Conservation (phyloP, 2,888 invertebrate species). For the Ochropleura leucogaster region DNA sequence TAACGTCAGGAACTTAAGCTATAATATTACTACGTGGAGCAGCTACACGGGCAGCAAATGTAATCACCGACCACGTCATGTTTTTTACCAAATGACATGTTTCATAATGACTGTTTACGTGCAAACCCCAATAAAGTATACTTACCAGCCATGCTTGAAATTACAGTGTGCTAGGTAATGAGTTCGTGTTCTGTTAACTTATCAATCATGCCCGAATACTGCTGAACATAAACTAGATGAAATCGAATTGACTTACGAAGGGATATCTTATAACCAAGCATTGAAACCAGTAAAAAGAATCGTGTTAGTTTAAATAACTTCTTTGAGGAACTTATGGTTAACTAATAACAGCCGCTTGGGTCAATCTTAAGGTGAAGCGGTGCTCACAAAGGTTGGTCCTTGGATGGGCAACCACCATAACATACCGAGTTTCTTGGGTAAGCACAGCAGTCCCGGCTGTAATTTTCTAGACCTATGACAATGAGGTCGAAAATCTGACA, state of each 20-base stretch:
- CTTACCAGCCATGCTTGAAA: conserved; percentile 53
- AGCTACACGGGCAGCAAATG: conserved; percentile 69
- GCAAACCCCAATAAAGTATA: conserved; percentile 60
- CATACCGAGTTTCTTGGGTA: too few relatives aligned
- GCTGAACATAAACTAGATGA: conserved; percentile 31
- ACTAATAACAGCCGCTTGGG: too few relatives aligned
- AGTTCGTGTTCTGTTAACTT: conserved; percentile 49
- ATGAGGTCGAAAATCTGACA: too few relatives aligned
- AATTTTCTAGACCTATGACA: too few relatives aligned
- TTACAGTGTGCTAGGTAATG: conserved; percentile 50
- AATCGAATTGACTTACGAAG: conserved; percentile 5
- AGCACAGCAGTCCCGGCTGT: too few relatives aligned
- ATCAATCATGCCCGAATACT: conserved; percentile 38
- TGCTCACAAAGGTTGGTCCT: too few relatives aligned
- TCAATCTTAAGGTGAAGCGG: too few relatives aligned
- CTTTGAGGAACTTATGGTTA: too few relatives aligned
- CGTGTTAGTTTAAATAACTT: background rate
- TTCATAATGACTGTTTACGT: conserved; percentile 65
- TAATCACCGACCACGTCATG: conserved; percentile 75
- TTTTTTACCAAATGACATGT: conserved; percentile 80
- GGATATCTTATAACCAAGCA: conserved; percentile 4
- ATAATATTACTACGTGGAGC: conserved; percentile 66
- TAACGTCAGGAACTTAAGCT: conserved; percentile 45
- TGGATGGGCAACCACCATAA: too few relatives aligned
- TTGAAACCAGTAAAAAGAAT: background rate